Evolutionary conservation across 1,140 invertebrate genomes (phyloP).

Genomic region (Argopecten irradians): DNA sequence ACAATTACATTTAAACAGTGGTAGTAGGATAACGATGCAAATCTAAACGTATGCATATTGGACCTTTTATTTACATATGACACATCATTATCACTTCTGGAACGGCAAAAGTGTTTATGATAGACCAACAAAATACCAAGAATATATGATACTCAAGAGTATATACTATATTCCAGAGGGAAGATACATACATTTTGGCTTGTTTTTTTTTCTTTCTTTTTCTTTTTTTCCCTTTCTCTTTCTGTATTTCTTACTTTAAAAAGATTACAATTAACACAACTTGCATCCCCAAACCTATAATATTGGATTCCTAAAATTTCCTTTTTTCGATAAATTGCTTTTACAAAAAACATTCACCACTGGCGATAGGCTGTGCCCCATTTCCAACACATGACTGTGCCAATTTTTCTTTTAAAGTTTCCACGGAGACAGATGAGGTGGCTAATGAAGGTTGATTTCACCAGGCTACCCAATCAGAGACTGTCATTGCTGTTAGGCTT

Average conservation of each 20-base stretch:
- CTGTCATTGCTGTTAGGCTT: background rate
- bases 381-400: conserved; percentile 3
- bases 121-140: too few relatives aligned
- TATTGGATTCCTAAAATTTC: too few relatives aligned
- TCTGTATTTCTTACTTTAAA: too few relatives aligned
- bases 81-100: background rate
- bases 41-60: background rate
- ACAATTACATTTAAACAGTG: background rate
- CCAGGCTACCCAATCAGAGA: background rate
- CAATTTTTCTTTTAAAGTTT: conserved; percentile 19
- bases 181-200: too few relatives aligned
- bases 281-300: too few relatives aligned
- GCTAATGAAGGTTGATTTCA: conserved; percentile 2
- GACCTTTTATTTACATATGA: background rate
- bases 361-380: background rate
- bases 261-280: too few relatives aligned
- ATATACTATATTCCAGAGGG: too few relatives aligned
- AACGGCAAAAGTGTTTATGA: too few relatives aligned
- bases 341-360: background rate
- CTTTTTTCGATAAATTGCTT: background rate
- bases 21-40: background rate
- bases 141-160: too few relatives aligned
- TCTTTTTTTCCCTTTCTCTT: too few relatives aligned
- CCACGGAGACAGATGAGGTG: background rate
- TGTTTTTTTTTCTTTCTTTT: too few relatives aligned